Evolutionary conservation across 2,888 invertebrate species (phyloP).

Genomic region (Myopa testacea): DNA sequence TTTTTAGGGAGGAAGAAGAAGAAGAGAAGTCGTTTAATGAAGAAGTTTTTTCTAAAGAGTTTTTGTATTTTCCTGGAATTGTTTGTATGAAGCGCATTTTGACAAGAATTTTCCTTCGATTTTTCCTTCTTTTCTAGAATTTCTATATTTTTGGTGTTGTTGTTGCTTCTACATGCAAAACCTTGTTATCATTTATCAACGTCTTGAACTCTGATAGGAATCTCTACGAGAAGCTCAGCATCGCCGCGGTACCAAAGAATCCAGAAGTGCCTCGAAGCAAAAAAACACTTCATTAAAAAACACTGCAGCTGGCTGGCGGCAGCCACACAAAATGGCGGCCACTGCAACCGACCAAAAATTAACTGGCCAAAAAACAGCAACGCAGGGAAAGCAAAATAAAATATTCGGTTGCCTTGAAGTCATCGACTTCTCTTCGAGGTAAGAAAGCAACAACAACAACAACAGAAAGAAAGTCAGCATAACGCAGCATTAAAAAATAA

Average conservation of each 20-base stretch:
- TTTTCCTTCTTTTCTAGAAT: background rate
- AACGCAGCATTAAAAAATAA: conserved; percentile 4
- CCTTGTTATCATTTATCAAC: background rate
- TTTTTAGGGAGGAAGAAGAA: too few relatives aligned
- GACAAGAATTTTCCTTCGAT: background rate
- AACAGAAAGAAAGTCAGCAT: background rate
- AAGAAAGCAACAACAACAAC: background rate
- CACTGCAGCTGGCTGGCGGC: background rate
- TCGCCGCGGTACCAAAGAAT: too few relatives aligned
- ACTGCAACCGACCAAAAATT: background rate
- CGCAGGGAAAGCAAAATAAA: background rate
- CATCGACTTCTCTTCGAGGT: conserved; percentile 14
- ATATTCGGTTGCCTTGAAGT: background rate
- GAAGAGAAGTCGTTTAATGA: background rate
- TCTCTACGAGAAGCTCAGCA: too few relatives aligned
- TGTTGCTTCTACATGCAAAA: background rate
- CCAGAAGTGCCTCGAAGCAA: too few relatives aligned
- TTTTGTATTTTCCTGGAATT: too few relatives aligned
- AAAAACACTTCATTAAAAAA: background rate
- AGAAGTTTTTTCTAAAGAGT: too few relatives aligned
- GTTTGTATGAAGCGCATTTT: too few relatives aligned
- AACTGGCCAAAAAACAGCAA: background rate
- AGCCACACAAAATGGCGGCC: background rate
- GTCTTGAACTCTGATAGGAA: background rate
- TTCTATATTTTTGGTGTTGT: too few relatives aligned